These are phyloP conservation scores for Typhlomys cinereus DNA, from an alignment of 2,113 vertebrate genomes.

Conservation along the genomic window DNA sequence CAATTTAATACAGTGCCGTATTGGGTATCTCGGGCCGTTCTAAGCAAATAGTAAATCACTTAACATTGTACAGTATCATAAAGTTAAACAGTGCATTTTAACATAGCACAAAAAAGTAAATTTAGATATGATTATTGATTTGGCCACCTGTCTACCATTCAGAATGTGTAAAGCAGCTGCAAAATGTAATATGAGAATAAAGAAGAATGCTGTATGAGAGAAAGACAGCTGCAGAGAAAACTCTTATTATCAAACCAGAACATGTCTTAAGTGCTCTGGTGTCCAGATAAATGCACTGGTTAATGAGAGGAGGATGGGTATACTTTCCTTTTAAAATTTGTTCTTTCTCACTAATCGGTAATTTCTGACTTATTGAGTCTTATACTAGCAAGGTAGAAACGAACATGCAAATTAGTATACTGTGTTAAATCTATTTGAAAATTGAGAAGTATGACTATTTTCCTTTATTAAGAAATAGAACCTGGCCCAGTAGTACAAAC, in stretches of 20 bases:
- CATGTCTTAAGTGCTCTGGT: not conserved
- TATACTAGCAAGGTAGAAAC: not conserved
- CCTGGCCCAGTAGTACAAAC: not conserved
- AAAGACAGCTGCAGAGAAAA: constrained; percentile 36
- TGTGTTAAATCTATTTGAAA: constrained; percentile 1
- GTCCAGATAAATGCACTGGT: not conserved
- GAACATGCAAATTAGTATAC: not conserved
- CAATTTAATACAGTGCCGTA: not conserved
- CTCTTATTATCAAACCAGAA: not conserved
- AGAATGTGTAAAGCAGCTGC: constrained; percentile 21
- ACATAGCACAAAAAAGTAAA: constrained; percentile 6
- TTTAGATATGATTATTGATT: constrained; percentile 19
- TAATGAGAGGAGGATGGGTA: not conserved
- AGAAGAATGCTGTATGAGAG: not conserved
- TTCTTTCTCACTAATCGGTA: not conserved
- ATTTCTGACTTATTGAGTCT: not conserved
- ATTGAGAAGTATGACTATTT: not conserved
- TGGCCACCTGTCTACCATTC: not conserved
- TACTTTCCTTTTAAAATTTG: constrained; percentile 17
- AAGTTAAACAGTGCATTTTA: constrained; percentile 10
- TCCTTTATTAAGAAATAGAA: constrained; percentile 13
- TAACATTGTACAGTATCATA: not conserved
- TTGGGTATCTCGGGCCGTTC: not conserved
- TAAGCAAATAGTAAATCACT: not conserved
- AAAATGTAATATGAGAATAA: constrained; percentile 33